Percentiles rank a stretch among this genome's conserved stretches.
Evolutionary conservation across 2,888 invertebrate species (phyloP).

Genomic region (Lepidocyrtoides sp.): DNA sequence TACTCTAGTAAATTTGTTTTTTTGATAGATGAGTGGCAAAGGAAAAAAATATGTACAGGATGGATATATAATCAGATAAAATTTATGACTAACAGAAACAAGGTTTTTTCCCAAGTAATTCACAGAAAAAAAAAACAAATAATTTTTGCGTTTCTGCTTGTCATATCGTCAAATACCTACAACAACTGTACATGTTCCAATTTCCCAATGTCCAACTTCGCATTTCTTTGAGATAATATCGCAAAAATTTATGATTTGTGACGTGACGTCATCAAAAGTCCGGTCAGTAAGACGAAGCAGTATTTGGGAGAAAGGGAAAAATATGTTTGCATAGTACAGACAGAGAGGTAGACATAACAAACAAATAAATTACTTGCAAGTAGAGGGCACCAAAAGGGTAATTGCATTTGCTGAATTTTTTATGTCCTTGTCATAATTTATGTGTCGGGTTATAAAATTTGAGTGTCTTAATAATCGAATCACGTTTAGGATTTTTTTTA

Average conservation of each 20-base stretch:
- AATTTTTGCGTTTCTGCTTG: background rate
- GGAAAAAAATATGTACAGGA: background rate
- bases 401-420: constrained; percentile 15
- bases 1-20: too few relatives aligned
- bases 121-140: background rate
- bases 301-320: background rate
- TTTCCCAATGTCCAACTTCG: constrained; percentile 6
- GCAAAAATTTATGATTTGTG: constrained; percentile 21
- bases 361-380: background rate
- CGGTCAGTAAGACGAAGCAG: background rate
- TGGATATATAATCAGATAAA: constrained; percentile 15
- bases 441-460: constrained; percentile 13
- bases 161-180: background rate
- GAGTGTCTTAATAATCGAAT: background rate
- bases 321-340: too few relatives aligned
- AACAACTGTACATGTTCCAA: background rate
- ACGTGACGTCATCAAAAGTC: background rate
- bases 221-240: background rate
- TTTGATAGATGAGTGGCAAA: constrained; percentile 6
- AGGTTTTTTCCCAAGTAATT: background rate
- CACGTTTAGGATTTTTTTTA: constrained; percentile 9
- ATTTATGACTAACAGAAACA: background rate
- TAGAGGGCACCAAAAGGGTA: background rate
- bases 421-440: background rate
- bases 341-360: background rate